Evolutionary conservation across 92 coral and sea anemone species (phyloP).

Genomic region (Muricea muricata): DNA sequence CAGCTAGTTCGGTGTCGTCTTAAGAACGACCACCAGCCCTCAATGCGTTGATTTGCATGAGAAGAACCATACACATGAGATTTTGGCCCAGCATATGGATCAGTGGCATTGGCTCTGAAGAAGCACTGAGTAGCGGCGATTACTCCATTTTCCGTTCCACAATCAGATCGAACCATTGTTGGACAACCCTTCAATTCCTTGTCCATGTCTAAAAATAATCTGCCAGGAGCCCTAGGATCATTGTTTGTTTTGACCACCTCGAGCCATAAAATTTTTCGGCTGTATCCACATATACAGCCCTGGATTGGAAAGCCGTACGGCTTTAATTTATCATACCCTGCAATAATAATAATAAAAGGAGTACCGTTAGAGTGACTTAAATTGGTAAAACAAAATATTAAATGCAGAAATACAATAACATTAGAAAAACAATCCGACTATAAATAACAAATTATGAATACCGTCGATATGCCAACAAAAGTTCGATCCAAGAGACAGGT

Average conservation of each 20-base stretch:
- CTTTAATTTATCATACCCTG: conserved; percentile 55
- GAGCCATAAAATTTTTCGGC: conserved; percentile 64
- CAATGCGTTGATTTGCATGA: not conserved
- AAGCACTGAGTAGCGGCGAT: conserved; percentile 69
- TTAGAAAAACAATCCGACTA: too few species aligned
- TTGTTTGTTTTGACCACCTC: conserved; percentile 63
- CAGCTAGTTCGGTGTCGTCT: not conserved
- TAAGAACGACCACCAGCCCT: conserved; percentile 4
- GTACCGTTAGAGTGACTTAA: too few species aligned
- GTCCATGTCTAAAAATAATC: conserved; percentile 49
- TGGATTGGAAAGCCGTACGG: conserved; percentile 70
- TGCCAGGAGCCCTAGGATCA: conserved; percentile 57
- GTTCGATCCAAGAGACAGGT: too few species aligned
- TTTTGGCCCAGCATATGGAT: not conserved
- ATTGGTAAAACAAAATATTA: too few species aligned
- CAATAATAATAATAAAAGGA: not conserved
- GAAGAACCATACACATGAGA: not conserved
- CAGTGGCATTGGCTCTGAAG: not conserved
- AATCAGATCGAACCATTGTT: conserved; percentile 58
- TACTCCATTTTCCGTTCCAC: conserved; percentile 74
- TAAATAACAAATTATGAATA: too few species aligned
- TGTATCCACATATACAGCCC: conserved; percentile 63
- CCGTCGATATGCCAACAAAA: too few species aligned
- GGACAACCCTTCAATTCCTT: conserved; percentile 59
- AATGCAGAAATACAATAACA: too few species aligned